These are phyloP conservation scores for Adoxophyes honmai DNA, from an alignment of 1,140 invertebrate species.

Conservation along the genomic window DNA sequence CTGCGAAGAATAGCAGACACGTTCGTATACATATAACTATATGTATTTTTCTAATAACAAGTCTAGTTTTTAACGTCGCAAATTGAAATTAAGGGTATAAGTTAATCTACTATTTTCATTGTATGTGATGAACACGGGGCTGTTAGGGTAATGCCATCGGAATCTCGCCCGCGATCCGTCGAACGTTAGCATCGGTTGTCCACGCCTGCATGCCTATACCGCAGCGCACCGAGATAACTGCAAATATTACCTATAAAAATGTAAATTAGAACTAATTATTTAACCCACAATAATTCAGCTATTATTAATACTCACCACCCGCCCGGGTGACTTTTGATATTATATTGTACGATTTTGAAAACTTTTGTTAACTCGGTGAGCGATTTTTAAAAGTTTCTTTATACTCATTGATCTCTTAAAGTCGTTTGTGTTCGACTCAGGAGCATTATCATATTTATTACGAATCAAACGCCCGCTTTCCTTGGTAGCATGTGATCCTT, in stretches of 20 bases:
- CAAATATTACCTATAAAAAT: not conserved
- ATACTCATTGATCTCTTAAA: conserved; percentile 1
- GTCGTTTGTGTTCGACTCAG: not conserved
- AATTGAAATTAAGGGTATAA: not conserved
- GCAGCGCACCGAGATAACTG: conserved; percentile 7
- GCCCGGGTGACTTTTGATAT: too few species aligned
- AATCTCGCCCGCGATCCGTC: not conserved
- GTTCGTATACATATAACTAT: too few species aligned
- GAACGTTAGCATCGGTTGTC: not conserved
- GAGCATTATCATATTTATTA: conserved; percentile 5
- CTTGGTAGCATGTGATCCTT: conserved; percentile 25
- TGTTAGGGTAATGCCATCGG: not conserved
- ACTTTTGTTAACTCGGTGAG: conserved; percentile 25
- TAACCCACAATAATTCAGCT: not conserved
- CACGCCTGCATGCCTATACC: conserved; percentile 13
- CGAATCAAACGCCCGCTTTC: conserved; percentile 18
- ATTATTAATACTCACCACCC: too few species aligned
- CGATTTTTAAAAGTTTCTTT: not conserved
- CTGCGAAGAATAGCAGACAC: too few species aligned
- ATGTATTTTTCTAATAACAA: too few species aligned
- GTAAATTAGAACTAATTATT: not conserved
- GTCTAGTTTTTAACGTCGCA: too few species aligned
- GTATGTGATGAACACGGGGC: not conserved
- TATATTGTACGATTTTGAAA: conserved; percentile 5
- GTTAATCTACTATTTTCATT: too few species aligned